These are phyloP conservation scores for Stigmatopora nigra DNA, from an alignment of 2,113 vertebrate species.

Conservation along the genomic window DNA sequence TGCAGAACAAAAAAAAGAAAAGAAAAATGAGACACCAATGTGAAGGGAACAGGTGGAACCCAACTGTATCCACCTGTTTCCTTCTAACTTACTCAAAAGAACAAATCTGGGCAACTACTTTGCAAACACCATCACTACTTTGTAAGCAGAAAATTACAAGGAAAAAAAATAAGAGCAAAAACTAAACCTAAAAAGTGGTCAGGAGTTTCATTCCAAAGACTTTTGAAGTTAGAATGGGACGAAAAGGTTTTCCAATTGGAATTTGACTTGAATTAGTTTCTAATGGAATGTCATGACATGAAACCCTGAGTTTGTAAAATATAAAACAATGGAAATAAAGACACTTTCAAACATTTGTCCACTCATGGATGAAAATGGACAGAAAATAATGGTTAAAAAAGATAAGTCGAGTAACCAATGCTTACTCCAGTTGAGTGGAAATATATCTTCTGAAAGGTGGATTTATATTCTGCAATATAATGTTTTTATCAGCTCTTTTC, in stretches of 20 bases:
- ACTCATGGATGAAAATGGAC: constrained; percentile 10
- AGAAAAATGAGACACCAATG: constrained; percentile 76
- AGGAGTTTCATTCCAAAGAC: constrained; percentile 50
- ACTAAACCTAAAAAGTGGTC: constrained; percentile 21
- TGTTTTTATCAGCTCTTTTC: too few species aligned
- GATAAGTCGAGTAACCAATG: neutral
- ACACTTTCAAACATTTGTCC: constrained; percentile 9
- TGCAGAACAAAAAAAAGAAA: constrained; percentile 80
- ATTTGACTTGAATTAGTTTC: neutral
- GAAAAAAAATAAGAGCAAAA: constrained; percentile 9
- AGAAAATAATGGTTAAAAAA: constrained; percentile 12
- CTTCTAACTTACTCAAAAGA: constrained; percentile 30
- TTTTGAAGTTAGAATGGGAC: neutral
- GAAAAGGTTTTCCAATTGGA: neutral
- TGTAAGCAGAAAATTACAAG: constrained; percentile 2
- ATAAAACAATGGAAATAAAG: too few species aligned
- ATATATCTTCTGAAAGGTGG: constrained; percentile 13
- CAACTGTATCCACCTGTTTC: constrained; percentile 37
- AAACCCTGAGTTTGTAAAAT: constrained; percentile 33
- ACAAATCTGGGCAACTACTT: constrained; percentile 44
- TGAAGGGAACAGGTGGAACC: constrained; percentile 40
- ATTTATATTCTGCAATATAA: too few species aligned
- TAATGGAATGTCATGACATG: constrained; percentile 32
- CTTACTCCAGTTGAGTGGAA: constrained; percentile 17
- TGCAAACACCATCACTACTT: constrained; percentile 41